phyloP scores from a whole-genome alignment of 2,797 vertebrate genomes.

The Schizopygopsis malacanthus region DNA sequence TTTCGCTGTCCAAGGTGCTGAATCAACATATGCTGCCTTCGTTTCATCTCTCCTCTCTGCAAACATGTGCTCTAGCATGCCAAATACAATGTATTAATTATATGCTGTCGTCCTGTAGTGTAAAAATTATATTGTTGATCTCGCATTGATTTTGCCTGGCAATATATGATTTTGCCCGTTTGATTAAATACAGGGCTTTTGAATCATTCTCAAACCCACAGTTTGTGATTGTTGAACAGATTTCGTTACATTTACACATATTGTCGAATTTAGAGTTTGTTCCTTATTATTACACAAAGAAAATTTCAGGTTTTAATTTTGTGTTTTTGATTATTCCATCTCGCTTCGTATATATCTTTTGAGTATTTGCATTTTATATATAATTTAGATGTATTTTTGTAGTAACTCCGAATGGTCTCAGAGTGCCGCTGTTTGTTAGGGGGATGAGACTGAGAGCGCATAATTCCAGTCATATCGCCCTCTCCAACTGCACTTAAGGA shows the following conservation, averaged over 20 bases:
- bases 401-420: conserved; percentile 56
- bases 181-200: not conserved
- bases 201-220: not conserved
- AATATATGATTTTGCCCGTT: not conserved
- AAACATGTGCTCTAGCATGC: not conserved
- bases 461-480: conserved; percentile 55
- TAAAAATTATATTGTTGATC: not conserved
- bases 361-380: not conserved
- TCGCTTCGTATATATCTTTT: not conserved
- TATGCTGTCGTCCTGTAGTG: not conserved
- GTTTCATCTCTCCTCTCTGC: no score
- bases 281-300: not conserved
- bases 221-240: not conserved
- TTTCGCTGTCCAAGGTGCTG: conserved; percentile 17
- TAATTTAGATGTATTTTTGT: not conserved
- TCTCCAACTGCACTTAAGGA: conserved; percentile 34
- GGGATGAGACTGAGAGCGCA: not conserved
- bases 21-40: not conserved
- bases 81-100: not conserved
- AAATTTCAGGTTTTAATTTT: not conserved
- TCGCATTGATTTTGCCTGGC: not conserved
- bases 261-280: not conserved
- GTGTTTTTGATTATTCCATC: not conserved
- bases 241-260: not conserved
- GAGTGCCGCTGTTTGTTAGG: conserved; percentile 71